Evolutionary conservation across 2,113 vertebrate species (phyloP).

Genomic region (Gobiocypris rarus): DNA sequence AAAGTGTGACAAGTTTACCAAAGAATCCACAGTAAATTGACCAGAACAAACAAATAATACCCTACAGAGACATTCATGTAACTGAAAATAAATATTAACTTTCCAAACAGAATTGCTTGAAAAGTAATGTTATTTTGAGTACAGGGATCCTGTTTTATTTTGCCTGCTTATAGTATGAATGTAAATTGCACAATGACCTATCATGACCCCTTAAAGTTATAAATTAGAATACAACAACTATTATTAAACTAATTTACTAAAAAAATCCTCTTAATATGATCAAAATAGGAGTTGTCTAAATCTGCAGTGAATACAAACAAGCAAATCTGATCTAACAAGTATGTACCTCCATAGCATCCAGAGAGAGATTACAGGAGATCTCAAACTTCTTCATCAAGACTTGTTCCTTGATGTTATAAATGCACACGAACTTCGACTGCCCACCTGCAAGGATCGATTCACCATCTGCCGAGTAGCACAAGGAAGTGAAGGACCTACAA

Average conservation of each 20-base stretch:
- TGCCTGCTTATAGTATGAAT: no score
- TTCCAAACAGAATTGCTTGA: not conserved
- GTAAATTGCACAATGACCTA: no score
- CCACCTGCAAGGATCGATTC: slow-evolving; percentile 89
- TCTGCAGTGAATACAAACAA: not conserved
- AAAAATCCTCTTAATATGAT: not conserved
- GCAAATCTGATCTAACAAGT: not conserved
- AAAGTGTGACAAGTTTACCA: not conserved
- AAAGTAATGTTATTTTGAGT: not conserved
- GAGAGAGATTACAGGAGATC: slow-evolving; percentile 94
- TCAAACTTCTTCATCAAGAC: slow-evolving; percentile 96
- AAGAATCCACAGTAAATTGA: not conserved
- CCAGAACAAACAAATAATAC: not conserved
- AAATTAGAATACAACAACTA: no score
- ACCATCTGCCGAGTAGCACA: slow-evolving; percentile 96
- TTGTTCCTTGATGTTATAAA: slow-evolving; percentile 91
- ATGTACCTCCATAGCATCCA: slow-evolving; percentile 96
- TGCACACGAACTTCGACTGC: slow-evolving; percentile 93
- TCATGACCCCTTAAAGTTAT: no score
- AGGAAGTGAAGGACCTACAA: slow-evolving; percentile 87
- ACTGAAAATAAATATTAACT: not conserved
- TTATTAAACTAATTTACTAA: not conserved
- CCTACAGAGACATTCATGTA: not conserved
- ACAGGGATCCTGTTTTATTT: not conserved
- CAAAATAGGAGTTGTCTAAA: not conserved